These are phyloP conservation scores for Nemurella pictetii DNA, from an alignment of 2,888 invertebrate species.

Conservation along the genomic window DNA sequence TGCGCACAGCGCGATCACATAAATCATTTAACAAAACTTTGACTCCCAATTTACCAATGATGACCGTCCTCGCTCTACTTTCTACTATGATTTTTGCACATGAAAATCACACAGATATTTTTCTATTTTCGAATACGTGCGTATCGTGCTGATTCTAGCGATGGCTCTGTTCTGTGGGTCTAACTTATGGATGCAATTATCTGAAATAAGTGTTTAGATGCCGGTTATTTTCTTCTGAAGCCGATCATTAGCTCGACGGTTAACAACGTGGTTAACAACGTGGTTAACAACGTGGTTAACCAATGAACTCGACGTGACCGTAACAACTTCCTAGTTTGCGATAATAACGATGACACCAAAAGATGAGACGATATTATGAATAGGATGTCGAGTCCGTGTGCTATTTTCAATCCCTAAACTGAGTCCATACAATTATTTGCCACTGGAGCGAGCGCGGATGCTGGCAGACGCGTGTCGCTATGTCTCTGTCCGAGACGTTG, in stretches of 20 bases:
- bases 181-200: conserved; percentile 5
- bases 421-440: background rate
- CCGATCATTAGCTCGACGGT: background rate
- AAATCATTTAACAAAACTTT: background rate
- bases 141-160: no score
- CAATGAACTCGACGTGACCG: background rate
- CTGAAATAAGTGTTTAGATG: background rate
- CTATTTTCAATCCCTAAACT: conserved; percentile 15
- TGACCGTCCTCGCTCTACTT: background rate
- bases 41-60: background rate
- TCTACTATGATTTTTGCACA: background rate
- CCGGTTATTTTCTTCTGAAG: background rate
- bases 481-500: conserved; percentile 8
- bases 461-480: conserved; percentile 13
- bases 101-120: background rate
- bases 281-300: background rate
- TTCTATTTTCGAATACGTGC: background rate
- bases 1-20: background rate
- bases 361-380: background rate
- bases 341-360: background rate
- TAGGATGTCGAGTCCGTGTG: background rate
- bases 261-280: no score
- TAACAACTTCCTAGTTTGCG: background rate
- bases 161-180: no score
- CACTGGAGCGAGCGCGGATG: background rate